Evolutionary conservation across 2,888 invertebrate genomes (phyloP).

Genomic region (Aleiodes alternator): DNA sequence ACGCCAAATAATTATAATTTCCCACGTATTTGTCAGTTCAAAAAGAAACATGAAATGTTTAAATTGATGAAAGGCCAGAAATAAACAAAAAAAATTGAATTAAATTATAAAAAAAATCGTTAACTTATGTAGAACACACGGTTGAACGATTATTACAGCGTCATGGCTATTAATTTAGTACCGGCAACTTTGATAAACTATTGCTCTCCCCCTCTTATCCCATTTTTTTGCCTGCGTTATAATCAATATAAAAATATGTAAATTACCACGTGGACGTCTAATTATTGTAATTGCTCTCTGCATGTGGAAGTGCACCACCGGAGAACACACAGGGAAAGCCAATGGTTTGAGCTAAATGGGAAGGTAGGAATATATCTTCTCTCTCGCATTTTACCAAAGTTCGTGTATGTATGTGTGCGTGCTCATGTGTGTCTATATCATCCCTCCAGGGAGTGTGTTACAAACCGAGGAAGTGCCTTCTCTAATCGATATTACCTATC

Average conservation of each 20-base stretch:
- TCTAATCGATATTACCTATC: slow-evolving; percentile 57
- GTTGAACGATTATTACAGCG: slow-evolving; percentile 5
- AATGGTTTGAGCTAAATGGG: too few relatives aligned
- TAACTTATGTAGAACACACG: slow-evolving; percentile 24
- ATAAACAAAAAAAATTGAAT: not conserved
- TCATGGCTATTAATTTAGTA: slow-evolving; percentile 23
- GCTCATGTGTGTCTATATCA: slow-evolving; percentile 9
- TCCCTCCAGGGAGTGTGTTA: slow-evolving; percentile 16
- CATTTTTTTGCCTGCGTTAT: not conserved
- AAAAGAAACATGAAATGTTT: not conserved
- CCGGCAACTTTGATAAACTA: slow-evolving; percentile 26
- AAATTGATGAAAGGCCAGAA: not conserved
- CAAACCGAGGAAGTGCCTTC: slow-evolving; percentile 38
- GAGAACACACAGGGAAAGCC: not conserved
- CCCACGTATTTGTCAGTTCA: not conserved
- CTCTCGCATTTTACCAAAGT: not conserved
- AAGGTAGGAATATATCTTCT: too few relatives aligned
- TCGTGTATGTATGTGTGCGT: too few relatives aligned
- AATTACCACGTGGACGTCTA: slow-evolving; percentile 52
- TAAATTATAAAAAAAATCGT: not conserved
- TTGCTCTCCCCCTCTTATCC: not conserved
- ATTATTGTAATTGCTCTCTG: slow-evolving; percentile 53
- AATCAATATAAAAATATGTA: slow-evolving; percentile 47
- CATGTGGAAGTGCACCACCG: not conserved
- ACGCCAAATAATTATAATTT: not conserved